Percentiles rank a stretch among this genome's conserved stretches.
These are phyloP conservation scores for Suricata suricatta DNA, from an alignment of 2,113 vertebrate species.

Conservation along the genomic window DNA sequence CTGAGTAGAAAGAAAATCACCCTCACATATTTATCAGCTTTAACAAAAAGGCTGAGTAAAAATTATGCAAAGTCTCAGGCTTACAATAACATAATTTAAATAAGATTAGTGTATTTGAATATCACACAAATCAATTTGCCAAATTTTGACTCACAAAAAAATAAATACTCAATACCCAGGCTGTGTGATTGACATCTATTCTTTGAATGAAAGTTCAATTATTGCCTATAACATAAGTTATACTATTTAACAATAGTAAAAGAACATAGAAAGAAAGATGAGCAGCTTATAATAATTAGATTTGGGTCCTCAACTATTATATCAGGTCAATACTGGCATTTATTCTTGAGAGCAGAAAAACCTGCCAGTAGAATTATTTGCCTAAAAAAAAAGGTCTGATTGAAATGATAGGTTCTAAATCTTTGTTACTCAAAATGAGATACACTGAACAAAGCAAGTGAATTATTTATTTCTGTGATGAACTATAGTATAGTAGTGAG, in stretches of 20 bases:
- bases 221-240: not conserved
- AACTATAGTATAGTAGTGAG: not conserved
- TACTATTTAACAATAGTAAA: not conserved
- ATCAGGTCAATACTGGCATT: not conserved
- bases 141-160: not conserved
- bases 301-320: not conserved
- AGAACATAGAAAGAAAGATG: too few species aligned
- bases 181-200: not conserved
- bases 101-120: not conserved
- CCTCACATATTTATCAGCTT: not conserved
- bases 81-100: not conserved
- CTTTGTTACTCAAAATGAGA: not conserved
- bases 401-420: not conserved
- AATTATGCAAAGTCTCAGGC: not conserved
- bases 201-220: not conserved
- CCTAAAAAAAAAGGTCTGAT: not conserved
- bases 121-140: not conserved
- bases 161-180: not conserved
- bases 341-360: not conserved
- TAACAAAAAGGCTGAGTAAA: not conserved
- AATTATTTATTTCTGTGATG: slow-evolving; percentile 10
- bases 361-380: not conserved
- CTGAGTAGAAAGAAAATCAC: not conserved
- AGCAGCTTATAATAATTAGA: not conserved
- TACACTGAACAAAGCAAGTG: not conserved